phyloP scores from a whole-genome alignment of 35 echinoderm and acorn worm genomes.

The Ophioderma brevispina region DNA sequence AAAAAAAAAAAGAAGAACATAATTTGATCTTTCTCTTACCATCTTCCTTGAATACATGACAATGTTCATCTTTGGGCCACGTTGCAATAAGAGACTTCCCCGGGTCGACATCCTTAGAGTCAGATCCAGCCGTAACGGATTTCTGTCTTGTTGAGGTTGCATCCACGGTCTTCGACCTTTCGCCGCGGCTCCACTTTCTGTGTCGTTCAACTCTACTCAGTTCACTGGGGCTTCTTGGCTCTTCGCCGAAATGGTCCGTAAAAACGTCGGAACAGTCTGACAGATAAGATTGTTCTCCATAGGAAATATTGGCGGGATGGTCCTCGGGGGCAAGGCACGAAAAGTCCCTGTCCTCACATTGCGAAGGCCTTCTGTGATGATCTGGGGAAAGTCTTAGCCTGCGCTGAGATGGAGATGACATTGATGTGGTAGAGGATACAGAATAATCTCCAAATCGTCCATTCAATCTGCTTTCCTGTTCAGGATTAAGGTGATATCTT shows the following conservation, averaged over 20 bases:
- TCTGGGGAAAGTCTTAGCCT: background rate
- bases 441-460: background rate
- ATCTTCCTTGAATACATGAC: constrained; percentile 7
- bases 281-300: background rate
- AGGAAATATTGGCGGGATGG: background rate
- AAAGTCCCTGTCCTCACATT: background rate
- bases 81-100: constrained; percentile 18
- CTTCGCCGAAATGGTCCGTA: background rate
- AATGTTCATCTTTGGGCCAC: constrained; percentile 28
- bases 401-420: background rate
- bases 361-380: background rate
- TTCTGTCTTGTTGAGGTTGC: constrained; percentile 11
- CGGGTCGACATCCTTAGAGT: background rate
- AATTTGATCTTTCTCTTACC: no score
- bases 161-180: constrained; percentile 36
- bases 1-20: no score
- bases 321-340: background rate
- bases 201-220: constrained; percentile 34
- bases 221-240: background rate
- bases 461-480: background rate
- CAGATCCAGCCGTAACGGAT: background rate
- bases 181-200: constrained; percentile 28
- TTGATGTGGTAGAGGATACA: background rate
- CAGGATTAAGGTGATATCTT: background rate
- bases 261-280: background rate